Evolutionary conservation across 2,797 vertebrate genomes (phyloP), one percentile per base, ranked within the genome.

Genomic region (Falco rusticolus): DNA sequence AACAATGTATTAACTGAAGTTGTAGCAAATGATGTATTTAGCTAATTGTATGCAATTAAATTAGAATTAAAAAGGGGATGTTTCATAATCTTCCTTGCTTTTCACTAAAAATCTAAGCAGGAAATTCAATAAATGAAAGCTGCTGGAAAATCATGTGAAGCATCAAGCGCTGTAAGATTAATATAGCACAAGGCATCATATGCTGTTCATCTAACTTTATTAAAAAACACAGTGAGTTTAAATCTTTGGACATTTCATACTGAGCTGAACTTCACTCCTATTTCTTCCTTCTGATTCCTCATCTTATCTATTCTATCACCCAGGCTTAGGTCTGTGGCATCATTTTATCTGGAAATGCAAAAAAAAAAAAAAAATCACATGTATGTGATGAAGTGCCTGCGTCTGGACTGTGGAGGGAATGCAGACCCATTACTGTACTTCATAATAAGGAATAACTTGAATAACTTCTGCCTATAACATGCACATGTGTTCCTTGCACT

Each of bases 81-180:
- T 96, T 97, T 94, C 95, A 95, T 96, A 93, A 97, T 96, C 91
- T 94, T 92, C 89, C 63, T 91, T 89, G 78, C 57, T 97, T 97
- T 96, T 89, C 68, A 43, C 87, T 90, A 93, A 95, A 95, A 96
- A 96, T 83, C 64, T 88, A 93, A 94, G 83, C 63, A 94, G 89
- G 76, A 89, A 96, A 93, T 96, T 85, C 93, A 96, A 45, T 95
- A 93, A 96, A 96, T 34, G 84, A 95, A 96, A 93, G 82, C 87
- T 96, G 79, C 81, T 89, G 65, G 78, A 95, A 94, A 95, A 93
- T 48, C 88, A 83, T 0, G 0, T 54, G 79, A 92, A 95, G 84
- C 70, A 91, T 80, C 90, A 89, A 95, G 90, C 1, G 2, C 80
- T 78, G 47, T 29, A 87, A 90, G 72, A 96, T 95, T 77, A 89